Percentiles rank a stretch among this genome's conserved stretches.
Conservation (phyloP, 2,797 vertebrate species). For the Erpetoichthys calabaricus region DNA sequence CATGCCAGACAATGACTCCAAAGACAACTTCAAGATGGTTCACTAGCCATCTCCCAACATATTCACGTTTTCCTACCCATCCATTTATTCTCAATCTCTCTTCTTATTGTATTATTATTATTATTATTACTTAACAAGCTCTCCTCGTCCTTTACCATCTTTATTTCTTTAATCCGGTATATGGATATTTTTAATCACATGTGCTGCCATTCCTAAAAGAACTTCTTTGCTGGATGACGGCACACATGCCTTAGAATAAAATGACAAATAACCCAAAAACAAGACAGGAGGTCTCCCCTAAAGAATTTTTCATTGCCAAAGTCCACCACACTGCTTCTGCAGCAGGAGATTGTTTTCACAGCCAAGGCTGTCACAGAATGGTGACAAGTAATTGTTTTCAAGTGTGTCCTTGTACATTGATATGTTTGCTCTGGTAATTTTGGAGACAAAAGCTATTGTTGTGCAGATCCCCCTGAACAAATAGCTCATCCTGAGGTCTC, state of each 20-base stretch:
- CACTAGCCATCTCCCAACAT: too few species aligned
- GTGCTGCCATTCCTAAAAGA: not conserved
- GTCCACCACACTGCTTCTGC: slow-evolving; percentile 14
- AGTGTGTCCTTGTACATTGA: slow-evolving; percentile 69
- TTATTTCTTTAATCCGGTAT: too few species aligned
- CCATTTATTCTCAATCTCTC: too few species aligned
- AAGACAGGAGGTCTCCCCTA: not conserved
- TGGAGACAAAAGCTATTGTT: slow-evolving; percentile 66
- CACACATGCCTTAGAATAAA: slow-evolving; percentile 2
- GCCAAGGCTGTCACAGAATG: slow-evolving; percentile 58
- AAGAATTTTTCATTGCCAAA: not conserved
- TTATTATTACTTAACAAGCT: too few species aligned
- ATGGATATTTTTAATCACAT: too few species aligned
- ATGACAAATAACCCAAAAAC: too few species aligned
- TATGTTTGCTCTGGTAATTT: slow-evolving; percentile 71
- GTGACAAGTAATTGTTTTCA: slow-evolving; percentile 69
- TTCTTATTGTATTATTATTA: too few species aligned
- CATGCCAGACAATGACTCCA: too few species aligned
- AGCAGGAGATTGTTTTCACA: slow-evolving; percentile 56
- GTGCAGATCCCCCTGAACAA: slow-evolving; percentile 66
- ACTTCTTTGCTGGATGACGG: not conserved
- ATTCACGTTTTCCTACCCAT: too few species aligned
- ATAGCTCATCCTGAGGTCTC: slow-evolving; percentile 61
- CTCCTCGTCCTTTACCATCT: too few species aligned
- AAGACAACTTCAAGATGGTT: too few species aligned